Conservation (phyloP, 2,888 invertebrate species). For the Tupiocoris notatus region DNA sequence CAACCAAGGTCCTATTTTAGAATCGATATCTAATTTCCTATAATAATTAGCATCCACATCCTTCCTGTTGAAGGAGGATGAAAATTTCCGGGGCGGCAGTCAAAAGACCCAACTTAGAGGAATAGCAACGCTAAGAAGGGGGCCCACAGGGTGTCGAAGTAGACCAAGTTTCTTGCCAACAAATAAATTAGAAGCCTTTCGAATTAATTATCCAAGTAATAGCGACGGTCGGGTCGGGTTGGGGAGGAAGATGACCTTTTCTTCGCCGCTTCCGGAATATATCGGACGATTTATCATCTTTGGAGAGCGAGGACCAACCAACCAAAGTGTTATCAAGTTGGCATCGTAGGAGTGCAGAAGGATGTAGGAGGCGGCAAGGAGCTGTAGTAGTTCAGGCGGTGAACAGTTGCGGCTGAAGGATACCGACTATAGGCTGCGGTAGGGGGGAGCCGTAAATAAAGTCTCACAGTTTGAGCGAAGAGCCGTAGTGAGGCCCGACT, state of each 20-base stretch:
- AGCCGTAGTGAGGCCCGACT: too few species aligned
- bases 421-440: neutral
- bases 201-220: conserved; percentile 28
- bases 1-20: neutral
- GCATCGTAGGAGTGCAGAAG: neutral
- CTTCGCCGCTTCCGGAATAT: conserved; percentile 25
- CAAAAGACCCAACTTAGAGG: neutral
- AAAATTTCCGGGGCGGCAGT: neutral
- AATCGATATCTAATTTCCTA: neutral
- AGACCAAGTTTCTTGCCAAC: conserved; percentile 16
- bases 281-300: conserved; percentile 34
- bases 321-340: conserved; percentile 28
- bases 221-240: conserved; percentile 7
- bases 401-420: neutral
- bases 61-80: too few species aligned
- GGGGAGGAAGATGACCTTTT: conserved; percentile 15
- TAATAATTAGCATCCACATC: neutral
- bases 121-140: neutral
- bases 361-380: neutral
- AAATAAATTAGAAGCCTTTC: conserved; percentile 21
- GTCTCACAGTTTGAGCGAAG: neutral
- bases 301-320: neutral
- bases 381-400: too few species aligned
- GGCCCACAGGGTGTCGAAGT: neutral
- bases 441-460: neutral